phyloP scores from a whole-genome alignment of 2,797 vertebrate species.

The Enteromius fasciolatus region DNA sequence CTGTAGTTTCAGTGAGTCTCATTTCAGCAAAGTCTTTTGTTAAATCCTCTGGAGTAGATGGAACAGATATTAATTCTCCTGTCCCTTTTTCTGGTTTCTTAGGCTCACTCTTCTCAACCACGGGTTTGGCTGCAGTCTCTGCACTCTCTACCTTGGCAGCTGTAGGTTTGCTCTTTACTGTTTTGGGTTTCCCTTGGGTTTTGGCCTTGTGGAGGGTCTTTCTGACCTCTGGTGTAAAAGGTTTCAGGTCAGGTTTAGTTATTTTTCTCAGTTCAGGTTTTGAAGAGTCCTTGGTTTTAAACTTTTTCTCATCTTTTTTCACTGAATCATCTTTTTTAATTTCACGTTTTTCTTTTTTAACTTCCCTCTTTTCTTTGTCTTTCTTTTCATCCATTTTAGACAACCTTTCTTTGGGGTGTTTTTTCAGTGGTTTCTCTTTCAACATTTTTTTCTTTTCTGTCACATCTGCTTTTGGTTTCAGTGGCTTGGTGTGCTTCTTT shows the following conservation, averaged over 20 bases:
- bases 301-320: constrained; percentile 93
- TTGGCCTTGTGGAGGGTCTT: constrained; percentile 96
- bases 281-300: constrained; percentile 85
- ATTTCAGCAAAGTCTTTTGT: constrained; percentile 89
- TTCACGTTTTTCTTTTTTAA: constrained; percentile 88
- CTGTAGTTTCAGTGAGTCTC: constrained; percentile 62
- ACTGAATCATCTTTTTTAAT: constrained; percentile 88
- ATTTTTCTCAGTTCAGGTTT: constrained; percentile 90
- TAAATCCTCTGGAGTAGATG: constrained; percentile 90
- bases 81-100: constrained; percentile 65
- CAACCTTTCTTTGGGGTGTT: constrained; percentile 89
- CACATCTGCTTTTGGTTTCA: constrained; percentile 85
- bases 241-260: constrained; percentile 91
- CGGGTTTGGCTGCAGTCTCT: constrained; percentile 61
- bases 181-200: constrained; percentile 85
- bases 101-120: constrained; percentile 56
- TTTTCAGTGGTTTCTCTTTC: constrained; percentile 92
- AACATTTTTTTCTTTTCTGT: constrained; percentile 92
- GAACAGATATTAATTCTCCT: constrained; percentile 72
- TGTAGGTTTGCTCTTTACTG: constrained; percentile 78
- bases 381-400: constrained; percentile 96
- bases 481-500: constrained; percentile 82
- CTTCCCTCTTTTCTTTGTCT: constrained; percentile 96
- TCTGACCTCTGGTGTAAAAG: constrained; percentile 95
- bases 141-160: constrained; percentile 65